phyloP scores from a whole-genome alignment of 2,113 vertebrate species.

The Xiphias gladius region DNA sequence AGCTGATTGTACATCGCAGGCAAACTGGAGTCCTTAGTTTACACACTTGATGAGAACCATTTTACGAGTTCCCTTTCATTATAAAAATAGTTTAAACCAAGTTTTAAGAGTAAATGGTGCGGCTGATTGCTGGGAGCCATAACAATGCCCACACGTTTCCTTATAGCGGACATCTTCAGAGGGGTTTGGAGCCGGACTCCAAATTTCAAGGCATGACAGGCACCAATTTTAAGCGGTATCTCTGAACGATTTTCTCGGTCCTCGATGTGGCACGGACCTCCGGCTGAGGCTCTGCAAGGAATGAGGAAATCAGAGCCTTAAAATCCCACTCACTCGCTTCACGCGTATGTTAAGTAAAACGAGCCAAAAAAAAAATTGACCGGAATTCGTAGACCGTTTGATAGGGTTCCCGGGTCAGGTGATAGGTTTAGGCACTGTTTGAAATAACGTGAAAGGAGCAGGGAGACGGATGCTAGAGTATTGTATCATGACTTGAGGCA shows the following conservation, averaged over 20 bases:
- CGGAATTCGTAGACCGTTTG: conserved; percentile 34
- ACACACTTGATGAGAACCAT: conserved; percentile 38
- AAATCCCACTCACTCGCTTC: conserved; percentile 19
- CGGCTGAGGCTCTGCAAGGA: conserved; percentile 38
- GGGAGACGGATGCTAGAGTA: conserved; percentile 36
- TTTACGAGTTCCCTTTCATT: conserved; percentile 44
- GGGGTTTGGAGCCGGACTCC: conserved; percentile 25
- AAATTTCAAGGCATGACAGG: conserved; percentile 75
- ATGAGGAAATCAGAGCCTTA: conserved; percentile 40
- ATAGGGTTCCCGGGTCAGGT: conserved; percentile 45
- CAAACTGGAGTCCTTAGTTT: conserved; percentile 50
- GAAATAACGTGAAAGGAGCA: conserved; percentile 44
- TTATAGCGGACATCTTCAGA: conserved; percentile 58
- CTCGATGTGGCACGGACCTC: conserved; percentile 19
- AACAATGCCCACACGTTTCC: conserved; percentile 32
- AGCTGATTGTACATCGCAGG: conserved; percentile 78
- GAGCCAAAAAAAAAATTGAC: conserved; percentile 15
- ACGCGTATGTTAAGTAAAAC: conserved; percentile 23
- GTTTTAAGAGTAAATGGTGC: conserved; percentile 20
- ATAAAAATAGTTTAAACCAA: conserved; percentile 64
- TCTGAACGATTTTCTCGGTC: conserved; percentile 41
- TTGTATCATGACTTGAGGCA: conserved; percentile 43
- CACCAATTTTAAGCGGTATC: conserved; percentile 28
- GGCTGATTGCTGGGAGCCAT: conserved; percentile 53
- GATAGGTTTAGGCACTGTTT: conserved; percentile 73